phyloP scores from a whole-genome alignment of 2,113 vertebrate species.

The Neotragus moschatus region DNA sequence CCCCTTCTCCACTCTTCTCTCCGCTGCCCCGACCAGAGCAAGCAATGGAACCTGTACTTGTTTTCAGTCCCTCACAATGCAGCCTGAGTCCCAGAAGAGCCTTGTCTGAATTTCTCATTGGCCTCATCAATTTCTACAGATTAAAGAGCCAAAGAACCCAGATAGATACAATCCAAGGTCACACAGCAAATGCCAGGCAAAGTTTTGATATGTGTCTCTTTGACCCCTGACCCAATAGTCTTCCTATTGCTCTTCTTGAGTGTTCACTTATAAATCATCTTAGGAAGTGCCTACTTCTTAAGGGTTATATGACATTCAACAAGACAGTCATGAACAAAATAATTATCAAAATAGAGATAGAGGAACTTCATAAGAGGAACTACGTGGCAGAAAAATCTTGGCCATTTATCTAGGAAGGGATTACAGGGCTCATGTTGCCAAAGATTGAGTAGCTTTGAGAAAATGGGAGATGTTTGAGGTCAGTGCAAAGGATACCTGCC shows the following conservation, averaged over 20 bases:
- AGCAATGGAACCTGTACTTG: background rate
- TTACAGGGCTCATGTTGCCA: background rate
- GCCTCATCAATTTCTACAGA: background rate
- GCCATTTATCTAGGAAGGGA: too few relatives aligned
- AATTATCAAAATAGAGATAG: background rate
- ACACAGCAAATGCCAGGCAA: background rate
- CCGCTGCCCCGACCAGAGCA: accelerated
- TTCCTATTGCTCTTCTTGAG: background rate
- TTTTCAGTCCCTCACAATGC: background rate
- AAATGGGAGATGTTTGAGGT: background rate
- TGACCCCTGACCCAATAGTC: background rate
- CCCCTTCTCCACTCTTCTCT: background rate
- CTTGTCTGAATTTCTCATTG: background rate
- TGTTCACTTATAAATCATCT: background rate
- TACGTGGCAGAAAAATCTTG: background rate
- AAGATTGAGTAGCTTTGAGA: background rate
- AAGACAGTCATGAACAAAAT: background rate
- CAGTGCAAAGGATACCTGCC: accelerated
- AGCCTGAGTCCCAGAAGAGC: background rate
- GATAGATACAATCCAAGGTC: background rate
- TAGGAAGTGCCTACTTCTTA: background rate
- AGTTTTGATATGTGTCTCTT: background rate
- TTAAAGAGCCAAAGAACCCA: background rate
- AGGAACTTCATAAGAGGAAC: background rate
- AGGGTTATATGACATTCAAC: background rate